Evolutionary conservation across 2,797 vertebrate genomes (phyloP).

Genomic region (Poeciliopsis paucimaculata): DNA sequence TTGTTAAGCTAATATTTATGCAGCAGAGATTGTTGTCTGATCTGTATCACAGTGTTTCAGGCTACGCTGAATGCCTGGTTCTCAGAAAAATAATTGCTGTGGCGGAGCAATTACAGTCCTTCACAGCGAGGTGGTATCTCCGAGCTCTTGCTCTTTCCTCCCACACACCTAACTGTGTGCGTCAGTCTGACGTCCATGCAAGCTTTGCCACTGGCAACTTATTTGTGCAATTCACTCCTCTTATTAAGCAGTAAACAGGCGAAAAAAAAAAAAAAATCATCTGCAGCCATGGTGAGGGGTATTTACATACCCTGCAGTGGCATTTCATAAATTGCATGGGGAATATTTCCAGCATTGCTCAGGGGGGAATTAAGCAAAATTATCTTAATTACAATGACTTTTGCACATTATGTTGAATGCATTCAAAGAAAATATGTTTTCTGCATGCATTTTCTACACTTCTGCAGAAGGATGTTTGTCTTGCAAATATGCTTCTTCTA

Average conservation of each 20-base stretch:
- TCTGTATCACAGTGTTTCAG: conserved; percentile 55
- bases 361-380: conserved; percentile 16
- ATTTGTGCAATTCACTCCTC: conserved; percentile 54
- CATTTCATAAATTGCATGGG: conserved; percentile 16
- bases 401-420: conserved; percentile 26
- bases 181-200: conserved; percentile 81
- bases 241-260: conserved; percentile 53
- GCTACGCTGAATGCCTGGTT: conserved; percentile 51
- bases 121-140: conserved; percentile 77
- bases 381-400: conserved; percentile 3
- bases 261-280: conserved; percentile 15
- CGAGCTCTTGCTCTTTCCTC: conserved; percentile 75
- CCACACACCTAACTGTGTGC: conserved; percentile 80
- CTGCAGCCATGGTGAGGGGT: conserved; percentile 27
- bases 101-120: conserved; percentile 79
- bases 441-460: conserved; percentile 8
- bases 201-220: conserved; percentile 71
- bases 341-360: conserved; percentile 26
- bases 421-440: conserved; percentile 25
- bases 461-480: conserved; percentile 30
- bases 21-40: conserved; percentile 50
- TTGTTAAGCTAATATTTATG: conserved; percentile 51
- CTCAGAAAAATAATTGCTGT: conserved; percentile 70
- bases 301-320: conserved; percentile 37
- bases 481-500: conserved; percentile 25